Conservation (phyloP, 2,797 vertebrate species). For the Malurus leucopterus region DNA sequence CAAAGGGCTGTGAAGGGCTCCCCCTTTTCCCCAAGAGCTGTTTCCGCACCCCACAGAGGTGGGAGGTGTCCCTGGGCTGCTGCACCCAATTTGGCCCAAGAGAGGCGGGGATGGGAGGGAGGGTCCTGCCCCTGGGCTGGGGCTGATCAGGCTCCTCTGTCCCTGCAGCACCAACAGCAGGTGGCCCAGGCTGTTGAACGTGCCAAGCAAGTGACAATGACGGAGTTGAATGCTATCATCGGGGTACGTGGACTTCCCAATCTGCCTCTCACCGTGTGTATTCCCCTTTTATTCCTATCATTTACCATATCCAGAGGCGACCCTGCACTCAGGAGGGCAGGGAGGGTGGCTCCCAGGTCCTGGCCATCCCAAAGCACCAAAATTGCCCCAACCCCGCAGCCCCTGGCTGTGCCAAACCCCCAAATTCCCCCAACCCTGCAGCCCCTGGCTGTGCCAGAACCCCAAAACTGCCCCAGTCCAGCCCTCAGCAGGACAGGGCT, state of each 20-base stretch:
- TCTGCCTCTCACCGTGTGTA: conserved; percentile 98
- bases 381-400: neutral
- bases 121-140: fast-evolving
- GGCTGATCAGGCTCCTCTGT: neutral
- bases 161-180: conserved; percentile 91
- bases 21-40: neutral
- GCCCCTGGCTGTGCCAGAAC: neutral
- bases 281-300: conserved; percentile 88
- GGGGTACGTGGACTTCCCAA: conserved; percentile 99
- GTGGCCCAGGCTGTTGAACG: conserved; percentile 95
- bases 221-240: conserved; percentile 98
- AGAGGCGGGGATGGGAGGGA: fast-evolving
- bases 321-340: conserved; percentile 63
- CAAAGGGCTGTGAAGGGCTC: neutral
- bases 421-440: neutral
- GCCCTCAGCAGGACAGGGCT: fast-evolving
- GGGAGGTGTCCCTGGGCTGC: fast-evolving
- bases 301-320: conserved; percentile 75
- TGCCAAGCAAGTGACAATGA: conserved; percentile 98
- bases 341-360: neutral
- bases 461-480: fast-evolving
- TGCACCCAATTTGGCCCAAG: neutral
- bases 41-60: fast-evolving
- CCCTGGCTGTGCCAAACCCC: no score
- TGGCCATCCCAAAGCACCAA: neutral